A percentile compares a stretch with the other conserved stretches of the same genome.
These are phyloP conservation scores for Protobothrops mucrosquamatus DNA, from an alignment of 2,113 vertebrate genomes.

Conservation along the genomic window DNA sequence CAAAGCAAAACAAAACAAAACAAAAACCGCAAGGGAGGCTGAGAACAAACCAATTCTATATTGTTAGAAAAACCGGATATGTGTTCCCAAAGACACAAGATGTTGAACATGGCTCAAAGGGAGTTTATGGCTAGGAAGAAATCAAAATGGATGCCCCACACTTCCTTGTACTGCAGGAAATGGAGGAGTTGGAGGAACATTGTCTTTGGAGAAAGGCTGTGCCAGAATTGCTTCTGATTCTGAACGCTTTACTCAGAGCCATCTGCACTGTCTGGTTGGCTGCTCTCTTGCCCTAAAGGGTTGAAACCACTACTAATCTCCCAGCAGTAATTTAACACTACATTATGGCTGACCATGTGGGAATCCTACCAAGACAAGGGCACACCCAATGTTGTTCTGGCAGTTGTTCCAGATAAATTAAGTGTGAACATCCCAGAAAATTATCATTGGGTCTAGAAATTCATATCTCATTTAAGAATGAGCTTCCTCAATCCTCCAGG, in stretches of 20 bases:
- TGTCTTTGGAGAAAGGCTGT: neutral
- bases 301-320: conserved; percentile 22
- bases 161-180: neutral
- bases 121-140: neutral
- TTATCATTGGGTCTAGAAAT: neutral
- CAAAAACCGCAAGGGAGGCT: neutral
- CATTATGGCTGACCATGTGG: neutral
- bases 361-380: neutral
- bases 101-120: neutral
- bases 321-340: neutral
- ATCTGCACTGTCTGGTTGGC: neutral
- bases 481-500: neutral
- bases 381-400: neutral
- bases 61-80: neutral
- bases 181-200: neutral
- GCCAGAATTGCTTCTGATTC: neutral
- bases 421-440: neutral
- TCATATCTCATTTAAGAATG: neutral
- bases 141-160: neutral
- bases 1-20: neutral
- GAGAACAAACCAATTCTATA: neutral
- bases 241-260: neutral
- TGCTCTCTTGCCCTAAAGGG: neutral
- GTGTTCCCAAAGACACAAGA: neutral
- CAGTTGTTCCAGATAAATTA: neutral